phyloP scores from a whole-genome alignment of 2,113 vertebrate genomes.

The Toxostoma redivivum region DNA sequence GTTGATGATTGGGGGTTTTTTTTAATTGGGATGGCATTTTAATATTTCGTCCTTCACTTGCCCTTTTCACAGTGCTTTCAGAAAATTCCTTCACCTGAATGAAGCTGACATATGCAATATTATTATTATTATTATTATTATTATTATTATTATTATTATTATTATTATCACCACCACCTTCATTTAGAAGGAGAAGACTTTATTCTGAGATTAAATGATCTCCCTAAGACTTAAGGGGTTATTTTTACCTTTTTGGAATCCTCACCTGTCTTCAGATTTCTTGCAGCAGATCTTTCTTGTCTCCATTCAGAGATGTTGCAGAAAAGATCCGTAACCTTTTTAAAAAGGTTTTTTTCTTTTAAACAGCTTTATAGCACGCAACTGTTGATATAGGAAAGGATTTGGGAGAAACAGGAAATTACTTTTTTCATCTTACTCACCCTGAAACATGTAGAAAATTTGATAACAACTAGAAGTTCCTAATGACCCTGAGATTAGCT shows the following conservation, averaged over 20 bases:
- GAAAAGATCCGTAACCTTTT: slow-evolving; percentile 22
- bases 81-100: background rate
- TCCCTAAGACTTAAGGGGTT: background rate
- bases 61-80: background rate
- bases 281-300: background rate
- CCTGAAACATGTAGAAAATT: background rate
- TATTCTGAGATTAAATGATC: background rate
- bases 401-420: slow-evolving; percentile 11
- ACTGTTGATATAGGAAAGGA: slow-evolving; percentile 30
- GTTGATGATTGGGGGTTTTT: background rate
- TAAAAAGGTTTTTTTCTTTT: slow-evolving; percentile 10
- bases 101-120: background rate
- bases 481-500: background rate
- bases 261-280: background rate
- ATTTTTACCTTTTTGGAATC: background rate
- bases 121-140: background rate
- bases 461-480: background rate
- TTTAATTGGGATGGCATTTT: background rate
- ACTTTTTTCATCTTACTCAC: slow-evolving; percentile 16
- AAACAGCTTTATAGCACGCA: background rate
- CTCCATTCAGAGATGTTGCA: background rate
- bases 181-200: background rate
- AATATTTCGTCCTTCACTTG: background rate
- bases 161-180: background rate
- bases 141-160: background rate